Evolutionary conservation across 2,113 vertebrate species (phyloP).

Genomic region (Lichenostomus cassidix): DNA sequence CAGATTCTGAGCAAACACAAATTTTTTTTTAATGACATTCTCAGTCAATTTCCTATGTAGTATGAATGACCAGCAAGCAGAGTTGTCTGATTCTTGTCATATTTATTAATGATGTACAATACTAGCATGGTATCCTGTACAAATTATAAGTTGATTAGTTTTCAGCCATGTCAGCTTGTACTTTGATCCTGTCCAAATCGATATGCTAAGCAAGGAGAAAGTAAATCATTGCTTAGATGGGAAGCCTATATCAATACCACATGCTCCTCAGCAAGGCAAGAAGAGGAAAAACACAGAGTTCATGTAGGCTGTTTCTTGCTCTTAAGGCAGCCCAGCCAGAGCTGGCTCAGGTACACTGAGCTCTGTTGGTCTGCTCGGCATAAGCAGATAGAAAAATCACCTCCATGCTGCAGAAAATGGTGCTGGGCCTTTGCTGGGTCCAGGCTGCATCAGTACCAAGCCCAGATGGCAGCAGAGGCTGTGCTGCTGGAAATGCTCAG

Average conservation of each 20-base stretch:
- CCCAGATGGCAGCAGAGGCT: neutral
- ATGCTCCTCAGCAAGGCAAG: neutral
- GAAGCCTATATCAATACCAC: constrained; percentile 1
- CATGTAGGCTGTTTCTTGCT: neutral
- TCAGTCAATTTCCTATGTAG: constrained; percentile 15
- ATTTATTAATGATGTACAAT: constrained; percentile 55
- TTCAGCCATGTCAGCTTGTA: constrained; percentile 15
- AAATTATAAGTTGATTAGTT: constrained; percentile 55
- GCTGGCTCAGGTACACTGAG: neutral
- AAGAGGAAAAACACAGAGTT: neutral
- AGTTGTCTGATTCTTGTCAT: constrained; percentile 26
- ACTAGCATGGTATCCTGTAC: neutral
- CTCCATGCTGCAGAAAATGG: neutral
- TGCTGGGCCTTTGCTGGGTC: neutral
- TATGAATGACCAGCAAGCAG: constrained; percentile 27
- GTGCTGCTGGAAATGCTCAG: neutral
- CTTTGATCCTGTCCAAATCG: constrained; percentile 29
- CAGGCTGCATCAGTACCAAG: neutral
- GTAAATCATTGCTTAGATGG: constrained; percentile 18
- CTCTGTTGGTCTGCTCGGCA: neutral
- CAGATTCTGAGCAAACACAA: neutral
- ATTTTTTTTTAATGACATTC: neutral
- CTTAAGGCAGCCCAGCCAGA: neutral
- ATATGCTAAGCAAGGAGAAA: constrained; percentile 26
- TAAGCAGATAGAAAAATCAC: accelerated